Evolutionary conservation across 2,797 vertebrate species (phyloP).

Genomic region (Lacerta viridis): DNA sequence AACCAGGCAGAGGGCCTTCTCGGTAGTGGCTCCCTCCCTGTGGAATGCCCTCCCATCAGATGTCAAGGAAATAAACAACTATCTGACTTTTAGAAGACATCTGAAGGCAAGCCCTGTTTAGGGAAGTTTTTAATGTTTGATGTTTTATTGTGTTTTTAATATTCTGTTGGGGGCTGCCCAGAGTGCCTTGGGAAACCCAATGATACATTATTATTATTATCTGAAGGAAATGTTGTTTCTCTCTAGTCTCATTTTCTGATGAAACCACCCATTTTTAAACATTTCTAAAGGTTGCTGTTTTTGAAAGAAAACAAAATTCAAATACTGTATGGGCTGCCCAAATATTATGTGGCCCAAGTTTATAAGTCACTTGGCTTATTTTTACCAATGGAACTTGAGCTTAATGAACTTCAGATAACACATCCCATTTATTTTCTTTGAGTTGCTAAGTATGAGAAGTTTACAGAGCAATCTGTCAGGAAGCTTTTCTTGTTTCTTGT

Average conservation of each 20-base stretch:
- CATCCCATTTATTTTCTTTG: not conserved
- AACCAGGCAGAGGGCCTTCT: too few relatives aligned
- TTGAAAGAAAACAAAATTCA: not conserved
- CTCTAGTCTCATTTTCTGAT: not conserved
- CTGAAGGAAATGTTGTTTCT: not conserved
- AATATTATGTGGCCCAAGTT: not conserved
- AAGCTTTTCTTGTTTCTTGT: slow-evolving; percentile 1
- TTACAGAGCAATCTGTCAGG: not conserved
- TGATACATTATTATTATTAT: too few relatives aligned
- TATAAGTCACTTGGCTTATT: slow-evolving; percentile 5
- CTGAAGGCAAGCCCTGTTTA: too few relatives aligned
- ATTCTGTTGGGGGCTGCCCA: too few relatives aligned
- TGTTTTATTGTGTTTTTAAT: too few relatives aligned
- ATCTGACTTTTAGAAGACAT: too few relatives aligned
- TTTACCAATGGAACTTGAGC: slow-evolving; percentile 15
- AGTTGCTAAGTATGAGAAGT: slow-evolving; percentile 13
- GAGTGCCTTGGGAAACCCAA: too few relatives aligned
- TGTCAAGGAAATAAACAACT: too few relatives aligned
- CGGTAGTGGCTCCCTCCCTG: too few relatives aligned
- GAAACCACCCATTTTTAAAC: too few relatives aligned
- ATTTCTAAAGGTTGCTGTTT: not conserved
- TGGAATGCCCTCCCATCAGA: too few relatives aligned
- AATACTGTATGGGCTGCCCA: not conserved
- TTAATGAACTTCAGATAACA: slow-evolving; percentile 22
- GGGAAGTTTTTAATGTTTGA: too few relatives aligned